Base-by-base conservation (phyloP, 2,888 invertebrate genomes). In the Iselma pallidipennis region DNA sequence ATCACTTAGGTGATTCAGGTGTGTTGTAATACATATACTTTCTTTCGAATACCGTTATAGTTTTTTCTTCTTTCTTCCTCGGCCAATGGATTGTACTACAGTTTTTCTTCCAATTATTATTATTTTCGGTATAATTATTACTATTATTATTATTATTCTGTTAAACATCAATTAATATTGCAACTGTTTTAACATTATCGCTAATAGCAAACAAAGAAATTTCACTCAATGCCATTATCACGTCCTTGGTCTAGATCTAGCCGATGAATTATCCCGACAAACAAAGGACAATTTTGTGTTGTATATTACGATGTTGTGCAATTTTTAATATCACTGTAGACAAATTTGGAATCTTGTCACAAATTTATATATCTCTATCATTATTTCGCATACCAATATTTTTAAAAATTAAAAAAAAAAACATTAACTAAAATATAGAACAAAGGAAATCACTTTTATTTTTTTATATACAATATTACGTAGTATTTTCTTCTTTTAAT, bases 1-100 rank as follows among this genome's bases (percentile, higher is more conserved):
- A 68, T 71, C 71, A 71, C 64, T 59, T 55, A 66, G 68, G 67
- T 71, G 71, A 71, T 69, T 71, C 69, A 71, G 68, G 58, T 63
- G 61, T 71, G 69, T 69, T 63, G 68, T 70, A 70, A 70, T 66
- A 63, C 61, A 59, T 66, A 59, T 65, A 64, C 65, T 65, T 65
- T 65, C 67, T 65, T 66, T 57, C 59, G 25, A 65, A 54, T 65
- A 52, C 65, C 67, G 65, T 65, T 65, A 63, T 55, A 59, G n/a
- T 59, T 37, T n/a, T 48, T 61, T 61, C 51, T 58, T 59, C 51
- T 56, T 58, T 52, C 51, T 57, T 62, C 55, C 45, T 31, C 37
- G 57, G 50, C 50, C 62, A 55, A 62, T 58, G 62, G n/a, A 62
- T 58, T 58, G 6, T 37, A 12, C 37, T n/a, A 25, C 25, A 33